Conservation (phyloP, 2,888 invertebrate genomes). For the Carcina quercana region DNA sequence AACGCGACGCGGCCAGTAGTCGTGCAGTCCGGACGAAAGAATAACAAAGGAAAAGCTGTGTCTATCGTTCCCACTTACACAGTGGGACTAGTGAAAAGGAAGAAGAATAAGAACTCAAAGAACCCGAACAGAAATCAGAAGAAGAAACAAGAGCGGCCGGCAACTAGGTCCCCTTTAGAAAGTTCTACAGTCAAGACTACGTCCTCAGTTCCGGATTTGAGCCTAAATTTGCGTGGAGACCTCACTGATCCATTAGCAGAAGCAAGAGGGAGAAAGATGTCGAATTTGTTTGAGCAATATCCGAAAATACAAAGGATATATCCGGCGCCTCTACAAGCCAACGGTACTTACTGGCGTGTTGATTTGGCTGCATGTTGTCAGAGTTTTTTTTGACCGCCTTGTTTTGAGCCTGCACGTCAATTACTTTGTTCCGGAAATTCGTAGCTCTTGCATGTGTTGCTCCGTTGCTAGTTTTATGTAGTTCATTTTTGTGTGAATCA, state of each 20-base stretch:
- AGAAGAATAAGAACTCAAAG: slow-evolving; percentile 73
- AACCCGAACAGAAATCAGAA: slow-evolving; percentile 68
- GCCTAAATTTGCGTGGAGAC: slow-evolving; percentile 56
- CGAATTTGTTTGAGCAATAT: slow-evolving; percentile 82
- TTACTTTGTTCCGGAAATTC: slow-evolving; percentile 45
- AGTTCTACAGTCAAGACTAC: slow-evolving; percentile 59
- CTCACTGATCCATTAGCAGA: slow-evolving; percentile 55
- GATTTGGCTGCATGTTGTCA: slow-evolving; percentile 50
- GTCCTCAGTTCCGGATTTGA: slow-evolving; percentile 48
- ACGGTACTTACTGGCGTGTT: slow-evolving; percentile 51
- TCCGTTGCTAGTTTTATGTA: no score
- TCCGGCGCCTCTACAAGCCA: slow-evolving; percentile 76
- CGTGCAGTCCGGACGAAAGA: slow-evolving; percentile 56
- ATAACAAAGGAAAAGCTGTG: slow-evolving; percentile 49
- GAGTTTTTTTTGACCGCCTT: slow-evolving; percentile 45
- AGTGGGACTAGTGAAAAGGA: slow-evolving; percentile 63
- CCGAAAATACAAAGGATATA: slow-evolving; percentile 86
- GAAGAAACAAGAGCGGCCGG: slow-evolving; percentile 70
- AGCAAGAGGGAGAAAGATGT: slow-evolving; percentile 74
- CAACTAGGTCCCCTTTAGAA: slow-evolving; percentile 67
- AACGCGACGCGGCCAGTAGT: slow-evolving; percentile 62
- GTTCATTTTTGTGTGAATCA: no score
- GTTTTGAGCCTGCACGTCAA: slow-evolving; percentile 54
- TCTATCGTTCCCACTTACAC: slow-evolving; percentile 60
- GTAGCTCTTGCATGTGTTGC: slow-evolving; percentile 57